phyloP scores from a whole-genome alignment of 2,888 invertebrate genomes.

The Stomorhina lunata region DNA sequence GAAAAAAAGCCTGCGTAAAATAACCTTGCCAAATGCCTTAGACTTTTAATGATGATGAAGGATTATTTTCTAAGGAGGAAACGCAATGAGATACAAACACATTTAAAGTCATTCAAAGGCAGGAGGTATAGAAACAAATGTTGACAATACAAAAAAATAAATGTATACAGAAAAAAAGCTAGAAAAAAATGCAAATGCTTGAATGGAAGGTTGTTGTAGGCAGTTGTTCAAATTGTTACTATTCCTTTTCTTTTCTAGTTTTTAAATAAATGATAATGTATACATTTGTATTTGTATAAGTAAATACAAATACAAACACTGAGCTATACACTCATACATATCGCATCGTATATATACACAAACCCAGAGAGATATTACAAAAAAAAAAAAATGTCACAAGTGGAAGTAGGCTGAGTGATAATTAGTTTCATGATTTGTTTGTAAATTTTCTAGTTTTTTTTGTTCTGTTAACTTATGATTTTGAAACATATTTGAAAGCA shows the following conservation, averaged over 20 bases:
- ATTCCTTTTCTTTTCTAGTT: neutral
- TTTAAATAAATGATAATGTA: conserved; percentile 17
- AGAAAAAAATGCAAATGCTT: conserved; percentile 41
- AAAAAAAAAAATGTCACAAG: conserved; percentile 17
- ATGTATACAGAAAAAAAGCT: neutral
- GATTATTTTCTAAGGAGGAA: conserved; percentile 54
- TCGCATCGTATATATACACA: neutral
- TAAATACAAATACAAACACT: neutral
- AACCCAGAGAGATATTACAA: neutral
- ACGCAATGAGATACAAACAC: neutral
- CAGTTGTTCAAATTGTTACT: conserved; percentile 46
- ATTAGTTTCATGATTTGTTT: conserved; percentile 65
- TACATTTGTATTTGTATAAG: neutral
- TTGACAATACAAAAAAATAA: neutral
- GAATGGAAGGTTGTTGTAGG: conserved; percentile 54
- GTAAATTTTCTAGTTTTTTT: conserved; percentile 31
- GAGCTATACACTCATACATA: neutral
- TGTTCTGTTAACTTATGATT: conserved; percentile 31
- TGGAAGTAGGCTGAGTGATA: conserved; percentile 61
- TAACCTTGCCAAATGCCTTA: conserved; percentile 59
- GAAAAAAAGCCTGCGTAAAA: conserved; percentile 27
- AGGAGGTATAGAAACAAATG: neutral
- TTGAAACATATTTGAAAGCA: neutral
- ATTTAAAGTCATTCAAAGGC: neutral
- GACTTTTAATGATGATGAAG: conserved; percentile 54